phyloP scores from a whole-genome alignment of 2,113 vertebrate species.

The Oncorhynchus masou region DNA sequence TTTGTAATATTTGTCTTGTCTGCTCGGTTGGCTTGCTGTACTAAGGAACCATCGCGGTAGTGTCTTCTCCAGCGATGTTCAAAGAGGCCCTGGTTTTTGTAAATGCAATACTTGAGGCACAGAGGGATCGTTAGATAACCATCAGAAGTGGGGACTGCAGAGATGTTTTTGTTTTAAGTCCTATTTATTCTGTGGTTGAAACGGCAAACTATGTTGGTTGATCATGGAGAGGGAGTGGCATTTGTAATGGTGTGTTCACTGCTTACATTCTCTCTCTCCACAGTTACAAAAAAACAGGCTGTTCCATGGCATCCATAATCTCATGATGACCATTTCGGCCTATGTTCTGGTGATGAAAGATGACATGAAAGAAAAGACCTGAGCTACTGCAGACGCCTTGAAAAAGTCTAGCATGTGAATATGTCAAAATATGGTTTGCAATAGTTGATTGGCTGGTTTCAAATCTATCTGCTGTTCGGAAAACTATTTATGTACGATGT shows the following conservation, averaged over 20 bases:
- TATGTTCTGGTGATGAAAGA: constrained; percentile 43
- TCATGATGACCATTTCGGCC: constrained; percentile 29
- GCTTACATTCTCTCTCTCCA: not conserved
- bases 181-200: constrained; percentile 59
- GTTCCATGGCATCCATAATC: constrained; percentile 35
- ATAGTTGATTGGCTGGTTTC: constrained; percentile 15
- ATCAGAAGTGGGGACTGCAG: constrained; percentile 61
- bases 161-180: constrained; percentile 61
- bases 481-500: constrained; percentile 35
- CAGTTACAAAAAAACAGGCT: constrained; percentile 22
- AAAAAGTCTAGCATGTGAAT: constrained; percentile 19
- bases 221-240: constrained; percentile 27
- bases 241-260: constrained; percentile 22
- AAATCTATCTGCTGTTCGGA: constrained; percentile 20
- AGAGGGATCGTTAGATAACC: constrained; percentile 39
- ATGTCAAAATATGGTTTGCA: constrained; percentile 36
- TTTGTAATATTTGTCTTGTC: constrained; percentile 17
- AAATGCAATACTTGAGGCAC: constrained; percentile 53
- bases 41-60: constrained; percentile 22
- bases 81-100: constrained; percentile 44
- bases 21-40: constrained; percentile 38
- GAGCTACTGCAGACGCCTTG: constrained; percentile 14
- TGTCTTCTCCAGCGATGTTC: constrained; percentile 47
- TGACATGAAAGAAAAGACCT: constrained; percentile 33
- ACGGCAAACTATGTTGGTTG: constrained; percentile 52